These are phyloP conservation scores for Kryptopterus vitreolus DNA, from an alignment of 2,797 vertebrate genomes.

Conservation along the genomic window DNA sequence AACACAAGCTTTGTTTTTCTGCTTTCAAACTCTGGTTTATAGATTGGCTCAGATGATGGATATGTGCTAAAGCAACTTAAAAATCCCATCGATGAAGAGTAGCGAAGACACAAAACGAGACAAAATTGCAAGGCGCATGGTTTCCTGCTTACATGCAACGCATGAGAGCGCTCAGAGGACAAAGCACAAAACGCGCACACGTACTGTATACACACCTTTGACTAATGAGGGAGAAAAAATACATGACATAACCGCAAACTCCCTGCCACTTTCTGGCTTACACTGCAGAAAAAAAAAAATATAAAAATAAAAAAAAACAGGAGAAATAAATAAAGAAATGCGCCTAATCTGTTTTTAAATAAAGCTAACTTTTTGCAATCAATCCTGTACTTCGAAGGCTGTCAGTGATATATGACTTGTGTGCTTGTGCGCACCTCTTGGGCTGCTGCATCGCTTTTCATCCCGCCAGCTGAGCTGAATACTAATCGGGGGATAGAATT, in stretches of 20 bases:
- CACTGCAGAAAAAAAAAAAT: conserved; percentile 76
- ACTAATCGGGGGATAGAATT: conserved; percentile 97
- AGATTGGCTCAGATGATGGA: conserved; percentile 22
- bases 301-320: conserved; percentile 67
- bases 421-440: conserved; percentile 90
- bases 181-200: background rate
- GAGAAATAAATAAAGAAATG: conserved; percentile 76
- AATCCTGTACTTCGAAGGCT: conserved; percentile 86
- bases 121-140: conserved; percentile 12
- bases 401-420: conserved; percentile 95
- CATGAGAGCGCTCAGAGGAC: background rate
- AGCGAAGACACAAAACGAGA: conserved; percentile 19
- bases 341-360: conserved; percentile 94
- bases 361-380: conserved; percentile 91
- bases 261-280: conserved; percentile 58
- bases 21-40: background rate
- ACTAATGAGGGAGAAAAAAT: conserved; percentile 44
- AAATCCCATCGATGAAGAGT: conserved; percentile 15
- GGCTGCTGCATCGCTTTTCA: conserved; percentile 90
- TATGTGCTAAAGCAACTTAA: conserved; percentile 4
- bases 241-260: conserved; percentile 45
- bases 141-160: conserved; percentile 2
- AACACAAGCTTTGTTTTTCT: background rate
- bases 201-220: conserved; percentile 32
- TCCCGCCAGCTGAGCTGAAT: conserved; percentile 90